Percentiles rank a stretch among this genome's conserved stretches.
phyloP scores from a whole-genome alignment of 2,888 invertebrate genomes.

The Drosophila affinis region DNA sequence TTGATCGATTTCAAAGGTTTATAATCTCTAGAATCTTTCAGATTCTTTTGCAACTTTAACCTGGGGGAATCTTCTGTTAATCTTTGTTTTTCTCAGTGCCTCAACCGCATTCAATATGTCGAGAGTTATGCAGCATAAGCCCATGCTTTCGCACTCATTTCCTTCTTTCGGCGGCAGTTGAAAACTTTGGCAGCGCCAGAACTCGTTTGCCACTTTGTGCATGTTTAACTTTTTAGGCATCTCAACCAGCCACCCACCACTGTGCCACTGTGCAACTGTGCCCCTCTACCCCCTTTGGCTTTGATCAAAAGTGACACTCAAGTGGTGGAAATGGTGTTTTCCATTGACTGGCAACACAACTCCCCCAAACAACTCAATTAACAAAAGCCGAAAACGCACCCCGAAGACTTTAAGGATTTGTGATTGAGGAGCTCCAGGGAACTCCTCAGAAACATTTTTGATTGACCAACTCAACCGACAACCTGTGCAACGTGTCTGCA shows the following conservation, averaged over 20 bases:
- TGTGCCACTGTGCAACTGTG: neutral
- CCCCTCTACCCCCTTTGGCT: slow-evolving; percentile 18
- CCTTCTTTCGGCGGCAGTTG: slow-evolving; percentile 56
- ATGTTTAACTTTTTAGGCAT: slow-evolving; percentile 66
- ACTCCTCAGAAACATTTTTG: slow-evolving; percentile 1
- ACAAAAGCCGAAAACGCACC: slow-evolving; percentile 30
- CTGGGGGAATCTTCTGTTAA: neutral
- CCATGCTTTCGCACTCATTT: slow-evolving; percentile 57
- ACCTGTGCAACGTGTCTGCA: neutral
- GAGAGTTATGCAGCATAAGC: slow-evolving; percentile 70
- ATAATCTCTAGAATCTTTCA: too few species aligned
- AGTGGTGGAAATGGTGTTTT: slow-evolving; percentile 46
- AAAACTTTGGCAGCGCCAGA: slow-evolving; percentile 54
- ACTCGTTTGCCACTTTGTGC: slow-evolving; percentile 65
- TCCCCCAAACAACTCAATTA: slow-evolving; percentile 66
- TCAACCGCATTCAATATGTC: slow-evolving; percentile 63
- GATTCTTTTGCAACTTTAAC: too few species aligned
- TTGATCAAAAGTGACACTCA: slow-evolving; percentile 64
- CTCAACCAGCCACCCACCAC: neutral
- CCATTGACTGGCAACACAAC: slow-evolving; percentile 50
- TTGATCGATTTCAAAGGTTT: too few species aligned
- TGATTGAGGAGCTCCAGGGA: slow-evolving; percentile 2
- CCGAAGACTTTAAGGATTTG: slow-evolving; percentile 13
- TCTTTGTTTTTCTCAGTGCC: neutral
- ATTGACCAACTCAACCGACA: slow-evolving; percentile 12